These are phyloP conservation scores for Chiloscyllium plagiosum DNA, from an alignment of 2,113 vertebrate genomes.

Conservation along the genomic window DNA sequence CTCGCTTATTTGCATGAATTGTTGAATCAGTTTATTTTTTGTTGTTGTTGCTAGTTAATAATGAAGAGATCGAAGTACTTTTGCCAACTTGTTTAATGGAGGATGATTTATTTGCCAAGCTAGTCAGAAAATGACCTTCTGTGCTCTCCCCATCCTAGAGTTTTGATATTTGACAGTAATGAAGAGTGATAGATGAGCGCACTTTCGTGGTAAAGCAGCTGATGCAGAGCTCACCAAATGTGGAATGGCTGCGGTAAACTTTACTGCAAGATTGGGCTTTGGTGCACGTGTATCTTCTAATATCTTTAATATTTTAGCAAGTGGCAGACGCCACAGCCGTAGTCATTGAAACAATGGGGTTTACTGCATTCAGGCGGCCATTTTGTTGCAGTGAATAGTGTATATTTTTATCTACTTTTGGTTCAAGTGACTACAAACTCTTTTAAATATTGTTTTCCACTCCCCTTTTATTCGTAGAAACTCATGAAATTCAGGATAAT, in stretches of 20 bases:
- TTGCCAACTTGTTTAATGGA: constrained; percentile 67
- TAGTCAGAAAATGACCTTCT: constrained; percentile 71
- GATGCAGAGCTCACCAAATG: constrained; percentile 87
- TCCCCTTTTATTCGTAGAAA: constrained; percentile 62
- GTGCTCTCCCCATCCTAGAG: constrained; percentile 78
- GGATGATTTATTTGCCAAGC: constrained; percentile 77
- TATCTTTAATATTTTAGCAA: constrained; percentile 29
- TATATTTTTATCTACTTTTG: constrained; percentile 49
- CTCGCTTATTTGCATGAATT: constrained; percentile 24
- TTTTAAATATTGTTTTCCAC: constrained; percentile 41
- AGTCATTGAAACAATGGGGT: constrained; percentile 58
- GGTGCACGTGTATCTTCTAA: not conserved
- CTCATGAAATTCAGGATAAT: constrained; percentile 73
- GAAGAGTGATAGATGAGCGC: constrained; percentile 89
- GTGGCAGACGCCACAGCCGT: constrained; percentile 41
- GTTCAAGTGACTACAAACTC: constrained; percentile 1
- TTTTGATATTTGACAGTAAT: constrained; percentile 96
- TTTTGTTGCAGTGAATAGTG: constrained; percentile 67
- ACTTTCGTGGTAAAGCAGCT: constrained; percentile 85
- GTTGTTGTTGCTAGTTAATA: not conserved
- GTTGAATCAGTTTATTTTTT: constrained; percentile 28
- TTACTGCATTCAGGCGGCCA: constrained; percentile 65
- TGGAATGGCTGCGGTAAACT: constrained; percentile 74
- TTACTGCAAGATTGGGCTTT: constrained; percentile 51
- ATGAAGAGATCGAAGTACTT: constrained; percentile 45